These are phyloP conservation scores for Prionailurus bengalensis DNA, from an alignment of 2,113 vertebrate species.

Conservation along the genomic window DNA sequence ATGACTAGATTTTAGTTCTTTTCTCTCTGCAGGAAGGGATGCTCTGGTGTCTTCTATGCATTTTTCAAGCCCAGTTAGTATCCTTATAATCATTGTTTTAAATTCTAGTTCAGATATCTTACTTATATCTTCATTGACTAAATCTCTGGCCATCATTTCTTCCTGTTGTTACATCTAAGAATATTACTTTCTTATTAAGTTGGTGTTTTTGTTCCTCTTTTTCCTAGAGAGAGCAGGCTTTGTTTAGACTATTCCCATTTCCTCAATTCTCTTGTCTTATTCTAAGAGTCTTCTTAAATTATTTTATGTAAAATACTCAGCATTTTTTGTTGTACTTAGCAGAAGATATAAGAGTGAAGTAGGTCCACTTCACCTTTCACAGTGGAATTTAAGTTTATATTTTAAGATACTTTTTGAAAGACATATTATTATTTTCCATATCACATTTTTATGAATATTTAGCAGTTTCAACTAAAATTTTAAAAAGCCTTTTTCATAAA, in stretches of 20 bases:
- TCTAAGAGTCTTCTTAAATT: neutral
- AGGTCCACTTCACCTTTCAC: neutral
- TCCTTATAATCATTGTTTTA: too few species aligned
- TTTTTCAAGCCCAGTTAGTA: too few species aligned
- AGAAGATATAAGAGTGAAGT: neutral
- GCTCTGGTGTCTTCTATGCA: too few species aligned
- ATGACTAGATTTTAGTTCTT: too few species aligned
- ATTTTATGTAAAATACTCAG: neutral
- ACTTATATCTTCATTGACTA: too few species aligned
- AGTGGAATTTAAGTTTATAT: neutral
- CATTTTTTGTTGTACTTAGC: neutral
- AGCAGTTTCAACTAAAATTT: neutral
- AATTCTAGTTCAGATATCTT: too few species aligned
- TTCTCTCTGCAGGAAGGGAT: too few species aligned
- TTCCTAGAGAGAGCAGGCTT: neutral
- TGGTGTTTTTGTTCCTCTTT: neutral
- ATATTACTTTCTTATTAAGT: neutral
- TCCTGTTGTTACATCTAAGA: neutral
- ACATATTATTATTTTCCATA: neutral
- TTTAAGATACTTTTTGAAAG: neutral
- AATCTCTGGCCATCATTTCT: too few species aligned
- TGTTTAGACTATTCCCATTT: neutral
- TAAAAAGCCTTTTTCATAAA: neutral
- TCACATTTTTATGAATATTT: neutral
- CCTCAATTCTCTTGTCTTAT: neutral